Base-by-base conservation (phyloP, 2,888 invertebrate species). In the Pollenia amentaria region DNA sequence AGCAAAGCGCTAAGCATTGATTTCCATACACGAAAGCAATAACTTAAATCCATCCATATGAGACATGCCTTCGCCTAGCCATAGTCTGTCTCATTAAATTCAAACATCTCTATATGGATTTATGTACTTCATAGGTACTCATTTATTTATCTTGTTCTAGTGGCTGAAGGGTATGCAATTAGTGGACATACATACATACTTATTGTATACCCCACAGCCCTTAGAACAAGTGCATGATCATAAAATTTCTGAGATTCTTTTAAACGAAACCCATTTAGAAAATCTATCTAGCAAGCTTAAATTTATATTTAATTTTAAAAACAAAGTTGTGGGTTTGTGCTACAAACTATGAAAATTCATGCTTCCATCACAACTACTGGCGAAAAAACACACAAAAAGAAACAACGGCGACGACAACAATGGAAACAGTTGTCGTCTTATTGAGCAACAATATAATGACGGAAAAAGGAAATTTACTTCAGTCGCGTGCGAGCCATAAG, bases 401-500 rank as follows among this genome's bases (percentile, higher is more conserved):
- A 67, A 67, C 44, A 65, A 57, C 80, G 46, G 55, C 69, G 57
- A 64, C 64, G 40, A 72, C 83, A 64, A 72, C 72, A 80, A 67
- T 82, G 82, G 55, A 83, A 69, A 79, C 70, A 84, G 11, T 81
- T 78, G 85, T 82, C 85, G 76, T 73, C 79, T 83, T 79, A 77
- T 44, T 73, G 73, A 73, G 64, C 53, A 87, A 81, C 69, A 73
- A 78, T 78, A 79, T 72, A 76, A 51, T 72, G 76, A 77, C 72
- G 62, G 51, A 48, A 77, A 57, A 84, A 85, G 84, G 84, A 84
- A 84, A 88, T 82, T 76, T 72, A 76, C 12, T 80, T 87, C 83
- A 88, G 88, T 88, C 80, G 88, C 84, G 86, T 78, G 87, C 88
- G 88, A 77, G 80, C 57, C 79, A 65, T 83, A 75, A 84, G 77